A percentile compares a stretch with the other conserved stretches of the same genome.
phyloP scores from a whole-genome alignment of 2,113 vertebrate genomes.

The Syngnathus typhle region DNA sequence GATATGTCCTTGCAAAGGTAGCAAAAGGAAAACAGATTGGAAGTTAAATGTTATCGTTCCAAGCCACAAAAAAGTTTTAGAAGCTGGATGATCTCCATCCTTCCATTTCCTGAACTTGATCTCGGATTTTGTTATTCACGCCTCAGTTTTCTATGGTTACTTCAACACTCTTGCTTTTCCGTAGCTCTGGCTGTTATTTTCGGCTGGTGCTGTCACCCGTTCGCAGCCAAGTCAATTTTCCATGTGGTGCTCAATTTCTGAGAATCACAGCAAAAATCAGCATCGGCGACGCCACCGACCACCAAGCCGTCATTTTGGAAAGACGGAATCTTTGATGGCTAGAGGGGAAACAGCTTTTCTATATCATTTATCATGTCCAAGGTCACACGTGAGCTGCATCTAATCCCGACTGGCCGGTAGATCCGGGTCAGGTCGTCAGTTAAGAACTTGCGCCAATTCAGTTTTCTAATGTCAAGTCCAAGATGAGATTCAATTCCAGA shows the following conservation, averaged over 20 bases:
- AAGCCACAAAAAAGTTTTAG: not conserved
- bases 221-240: not conserved
- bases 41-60: not conserved
- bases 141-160: not conserved
- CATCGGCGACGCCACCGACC: conserved; percentile 1
- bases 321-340: not conserved
- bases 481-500: not conserved
- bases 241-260: not conserved
- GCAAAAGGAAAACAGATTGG: not conserved
- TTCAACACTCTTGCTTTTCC: not conserved
- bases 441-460: not conserved
- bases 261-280: conserved; percentile 36
- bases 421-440: not conserved
- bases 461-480: not conserved
- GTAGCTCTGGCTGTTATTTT: not conserved
- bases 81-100: not conserved
- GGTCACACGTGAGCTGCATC: not conserved
- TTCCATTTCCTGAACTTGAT: not conserved
- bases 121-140: not conserved
- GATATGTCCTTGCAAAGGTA: not conserved
- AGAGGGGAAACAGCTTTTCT: not conserved
- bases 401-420: not conserved
- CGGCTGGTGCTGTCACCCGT: not conserved
- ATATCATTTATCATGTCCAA: not conserved
- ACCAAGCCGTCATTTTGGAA: conserved; percentile 1